Evolutionary conservation across 2,113 vertebrate species (phyloP).

Genomic region (Lampris megalopsis): DNA sequence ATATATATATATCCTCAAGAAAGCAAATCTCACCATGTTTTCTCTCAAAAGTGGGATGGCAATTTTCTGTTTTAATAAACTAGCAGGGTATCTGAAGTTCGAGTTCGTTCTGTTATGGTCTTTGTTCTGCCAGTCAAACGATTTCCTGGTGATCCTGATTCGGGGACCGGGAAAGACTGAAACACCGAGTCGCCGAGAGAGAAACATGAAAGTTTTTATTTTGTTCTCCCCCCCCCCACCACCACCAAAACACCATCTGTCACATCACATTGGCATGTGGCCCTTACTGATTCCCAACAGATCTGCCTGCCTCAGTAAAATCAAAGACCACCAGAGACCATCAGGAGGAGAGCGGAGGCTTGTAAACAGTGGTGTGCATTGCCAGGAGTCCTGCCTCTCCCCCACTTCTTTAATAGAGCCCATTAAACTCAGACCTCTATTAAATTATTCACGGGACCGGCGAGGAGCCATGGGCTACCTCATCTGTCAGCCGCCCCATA

Average conservation of each 20-base stretch:
- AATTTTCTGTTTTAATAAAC: too few species aligned
- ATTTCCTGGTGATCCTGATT: not conserved
- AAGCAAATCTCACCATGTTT: too few species aligned
- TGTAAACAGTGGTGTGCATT: constrained; percentile 11
- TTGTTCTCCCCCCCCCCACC: too few species aligned
- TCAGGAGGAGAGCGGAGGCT: not conserved
- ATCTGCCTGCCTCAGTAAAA: not conserved
- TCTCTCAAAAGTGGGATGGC: too few species aligned
- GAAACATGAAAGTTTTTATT: not conserved
- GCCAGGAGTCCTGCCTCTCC: constrained; percentile 13
- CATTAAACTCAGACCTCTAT: constrained; percentile 60
- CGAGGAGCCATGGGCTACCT: constrained; percentile 74
- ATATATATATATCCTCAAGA: too few species aligned
- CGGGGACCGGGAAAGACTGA: not conserved
- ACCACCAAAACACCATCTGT: not conserved
- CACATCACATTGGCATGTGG: not conserved
- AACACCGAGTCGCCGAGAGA: not conserved
- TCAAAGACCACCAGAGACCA: not conserved
- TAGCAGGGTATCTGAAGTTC: too few species aligned
- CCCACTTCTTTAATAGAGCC: constrained; percentile 43
- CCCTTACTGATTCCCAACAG: not conserved
- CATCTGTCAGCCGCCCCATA: constrained; percentile 69
- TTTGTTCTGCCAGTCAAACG: not conserved
- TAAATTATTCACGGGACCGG: constrained; percentile 75
- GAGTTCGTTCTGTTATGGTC: too few species aligned